Conservation (phyloP, 2,888 invertebrate species). For the Bursaphelenchus okinawaensis region DNA sequence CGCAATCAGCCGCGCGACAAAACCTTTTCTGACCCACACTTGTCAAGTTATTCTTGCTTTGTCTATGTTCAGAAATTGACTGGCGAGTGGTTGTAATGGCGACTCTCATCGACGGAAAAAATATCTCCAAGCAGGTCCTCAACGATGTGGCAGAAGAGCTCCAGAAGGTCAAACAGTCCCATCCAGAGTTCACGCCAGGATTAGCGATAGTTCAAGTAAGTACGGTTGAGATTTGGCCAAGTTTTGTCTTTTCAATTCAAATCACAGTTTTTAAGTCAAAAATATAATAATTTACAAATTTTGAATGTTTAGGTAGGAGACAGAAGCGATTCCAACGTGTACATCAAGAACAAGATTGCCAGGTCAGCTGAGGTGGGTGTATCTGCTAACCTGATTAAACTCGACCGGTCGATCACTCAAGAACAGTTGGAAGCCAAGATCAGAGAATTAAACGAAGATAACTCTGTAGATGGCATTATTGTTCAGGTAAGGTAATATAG, state of each 20-base stretch:
- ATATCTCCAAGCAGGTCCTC: slow-evolving; percentile 63
- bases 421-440: slow-evolving; percentile 63
- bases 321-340: slow-evolving; percentile 93
- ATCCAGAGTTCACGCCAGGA: slow-evolving; percentile 68
- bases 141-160: slow-evolving; percentile 67
- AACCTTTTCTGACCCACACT: not conserved
- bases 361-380: slow-evolving; percentile 87
- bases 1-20: not conserved
- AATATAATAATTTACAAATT: too few species aligned
- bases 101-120: slow-evolving; percentile 52
- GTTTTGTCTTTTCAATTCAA: not conserved
- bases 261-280: not conserved
- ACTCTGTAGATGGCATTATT: slow-evolving; percentile 64
- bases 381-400: slow-evolving; percentile 71
- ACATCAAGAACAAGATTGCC: slow-evolving; percentile 90
- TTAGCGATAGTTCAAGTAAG: slow-evolving; percentile 74
- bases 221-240: not conserved
- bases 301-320: slow-evolving; percentile 89
- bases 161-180: slow-evolving; percentile 54
- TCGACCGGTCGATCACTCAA: slow-evolving; percentile 77
- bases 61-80: too few species aligned
- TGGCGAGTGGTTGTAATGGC: slow-evolving; percentile 43
- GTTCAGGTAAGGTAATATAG: slow-evolving; percentile 48
- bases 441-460: slow-evolving; percentile 74
- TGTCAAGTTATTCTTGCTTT: too few species aligned